These are phyloP conservation scores for Leucania comma DNA, from an alignment of 2,888 invertebrate species.

Conservation along the genomic window DNA sequence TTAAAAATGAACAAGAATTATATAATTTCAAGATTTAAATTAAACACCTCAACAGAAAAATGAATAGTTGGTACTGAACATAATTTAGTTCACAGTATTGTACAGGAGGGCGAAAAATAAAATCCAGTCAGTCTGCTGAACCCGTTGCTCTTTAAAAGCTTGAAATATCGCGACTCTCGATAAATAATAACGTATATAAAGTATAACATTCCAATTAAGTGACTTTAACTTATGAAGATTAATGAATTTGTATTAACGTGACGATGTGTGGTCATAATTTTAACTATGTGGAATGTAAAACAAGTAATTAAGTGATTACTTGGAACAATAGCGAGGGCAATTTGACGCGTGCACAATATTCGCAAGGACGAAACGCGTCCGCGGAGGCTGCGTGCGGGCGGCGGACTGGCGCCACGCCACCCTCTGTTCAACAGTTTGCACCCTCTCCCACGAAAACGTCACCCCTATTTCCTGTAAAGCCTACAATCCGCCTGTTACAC, in stretches of 20 bases:
- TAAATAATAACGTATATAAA: constrained; percentile 41
- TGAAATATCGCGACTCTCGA: constrained; percentile 28
- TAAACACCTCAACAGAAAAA: constrained; percentile 3
- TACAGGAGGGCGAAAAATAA: neutral
- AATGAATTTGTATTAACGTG: constrained; percentile 5
- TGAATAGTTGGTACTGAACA: neutral
- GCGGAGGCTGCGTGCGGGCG: constrained; percentile 77
- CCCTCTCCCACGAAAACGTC: constrained; percentile 79
- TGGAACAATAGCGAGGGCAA: constrained; percentile 55
- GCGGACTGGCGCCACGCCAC: constrained; percentile 86
- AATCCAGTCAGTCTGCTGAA: constrained; percentile 19
- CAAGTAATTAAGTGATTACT: constrained; percentile 45
- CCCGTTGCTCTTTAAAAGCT: constrained; percentile 19
- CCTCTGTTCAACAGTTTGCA: constrained; percentile 89
- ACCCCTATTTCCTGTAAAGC: constrained; percentile 74
- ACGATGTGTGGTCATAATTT: neutral
- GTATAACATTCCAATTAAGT: constrained; percentile 33
- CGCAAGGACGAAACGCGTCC: constrained; percentile 71
- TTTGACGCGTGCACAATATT: constrained; percentile 65
- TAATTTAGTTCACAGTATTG: neutral
- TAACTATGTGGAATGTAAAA: constrained; percentile 19
- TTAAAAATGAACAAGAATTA: neutral
- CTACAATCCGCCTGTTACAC: constrained; percentile 60
- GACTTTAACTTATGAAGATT: neutral
- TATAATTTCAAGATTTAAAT: neutral